These are phyloP conservation scores for Conus ventricosus DNA, from an alignment of 1,140 invertebrate species.

Conservation along the genomic window DNA sequence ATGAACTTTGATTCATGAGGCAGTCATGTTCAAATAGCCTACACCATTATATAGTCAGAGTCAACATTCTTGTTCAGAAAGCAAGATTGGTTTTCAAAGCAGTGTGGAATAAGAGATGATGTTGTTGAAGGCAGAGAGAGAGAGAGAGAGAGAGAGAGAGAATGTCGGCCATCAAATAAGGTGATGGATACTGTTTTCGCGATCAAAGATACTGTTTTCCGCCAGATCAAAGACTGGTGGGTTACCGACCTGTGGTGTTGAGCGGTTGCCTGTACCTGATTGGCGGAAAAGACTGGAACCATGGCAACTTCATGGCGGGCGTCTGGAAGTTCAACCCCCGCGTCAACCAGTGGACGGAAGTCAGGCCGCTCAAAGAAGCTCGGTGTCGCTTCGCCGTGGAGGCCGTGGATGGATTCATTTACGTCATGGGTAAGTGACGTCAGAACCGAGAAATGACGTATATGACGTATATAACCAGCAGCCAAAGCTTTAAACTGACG, in stretches of 20 bases:
- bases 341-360: constrained; percentile 54
- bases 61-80: too few relatives aligned
- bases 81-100: too few relatives aligned
- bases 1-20: too few relatives aligned
- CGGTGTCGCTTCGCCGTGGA: constrained; percentile 63
- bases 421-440: constrained; percentile 60
- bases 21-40: too few relatives aligned
- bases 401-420: constrained; percentile 62
- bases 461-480: too few relatives aligned
- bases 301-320: constrained; percentile 44
- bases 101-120: too few relatives aligned
- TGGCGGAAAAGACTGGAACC: constrained; percentile 66
- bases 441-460: neutral
- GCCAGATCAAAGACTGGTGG: constrained; percentile 43
- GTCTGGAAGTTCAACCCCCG: constrained; percentile 61
- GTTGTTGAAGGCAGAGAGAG: too few relatives aligned
- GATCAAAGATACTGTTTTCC: neutral
- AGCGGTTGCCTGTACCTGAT: constrained; percentile 65
- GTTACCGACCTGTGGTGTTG: constrained; percentile 57
- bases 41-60: too few relatives aligned
- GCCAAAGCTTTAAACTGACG: too few relatives aligned
- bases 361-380: constrained; percentile 47
- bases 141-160: too few relatives aligned
- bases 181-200: neutral
- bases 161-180: neutral